Conservation (phyloP, 1,140 invertebrate species). For the honey bee (Apis mellifera) region Amel_HAv3.1 CM009936.2:8790501-8791000, state of each 20-base stretch:
- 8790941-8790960: too few relatives aligned
- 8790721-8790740: background rate
- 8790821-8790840: too few relatives aligned
- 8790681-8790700: too few relatives aligned
- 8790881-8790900: too few relatives aligned
- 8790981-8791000: background rate
- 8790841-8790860: too few relatives aligned
- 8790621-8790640: too few relatives aligned
- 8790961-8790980: too few relatives aligned
- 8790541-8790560: background rate
- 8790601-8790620: background rate
- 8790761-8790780: background rate
- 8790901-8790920: too few relatives aligned
- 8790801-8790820: too few relatives aligned
- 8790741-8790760: conserved; percentile 1
- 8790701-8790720: background rate
- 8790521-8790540: background rate
- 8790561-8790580: background rate
- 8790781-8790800: too few relatives aligned
- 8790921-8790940: too few relatives aligned
- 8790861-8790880: too few relatives aligned
- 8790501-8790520: background rate
- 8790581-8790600: background rate
- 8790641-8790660: background rate
- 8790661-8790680: background rate